Evolutionary conservation across 2,113 vertebrate species (phyloP), one percentile per base, ranked within the genome.

Genomic region (Malurus alboscapulatus): DNA sequence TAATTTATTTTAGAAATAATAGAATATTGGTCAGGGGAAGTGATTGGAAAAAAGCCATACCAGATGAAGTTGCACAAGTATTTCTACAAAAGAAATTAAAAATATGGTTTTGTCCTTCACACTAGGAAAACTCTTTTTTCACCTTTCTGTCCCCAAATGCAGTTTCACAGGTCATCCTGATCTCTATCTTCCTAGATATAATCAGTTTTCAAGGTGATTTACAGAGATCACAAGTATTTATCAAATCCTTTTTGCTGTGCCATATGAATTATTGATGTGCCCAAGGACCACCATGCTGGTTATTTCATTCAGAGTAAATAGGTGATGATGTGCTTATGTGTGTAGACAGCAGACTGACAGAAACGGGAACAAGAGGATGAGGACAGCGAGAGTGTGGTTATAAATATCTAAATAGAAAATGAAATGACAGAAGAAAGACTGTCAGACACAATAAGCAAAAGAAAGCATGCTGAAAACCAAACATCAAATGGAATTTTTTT

Each of bases 151-250:
- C 34, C 47, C 17, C 24, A 72, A 80, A 62, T 63, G 17, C 12
- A 63, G 38, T 73, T 92, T 87, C 63, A 58, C 27, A 50, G 29
- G 34, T 67, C 34, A 66, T 73, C 80, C 61, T 83, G 14, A 50
- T 72, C 29, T 82, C 53, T 32, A 6, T 53, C 32, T 44, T 67
- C 45, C 10, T 24, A 67, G 10, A 58, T 81, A 59, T 34, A 51
- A 82, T 48, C 55, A 85, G 29, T 78, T 93, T 90, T 67, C 66
- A 85, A 67, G 26, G 25, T 79, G 74, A 85, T 92, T 96, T 93
- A 51, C 21, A 67, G 61, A 55, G 20, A 72, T 72, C n/a, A 59
- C 14, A 82, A 44, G 11, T 75, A 87, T 82, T 82, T 85, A 77
- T 90, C 12, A 75, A 90, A 82, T 82, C 9, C 14, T 57, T 22